Evolutionary conservation across 2,797 vertebrate genomes (phyloP).

Genomic region (Arctocebus calabarensis): DNA sequence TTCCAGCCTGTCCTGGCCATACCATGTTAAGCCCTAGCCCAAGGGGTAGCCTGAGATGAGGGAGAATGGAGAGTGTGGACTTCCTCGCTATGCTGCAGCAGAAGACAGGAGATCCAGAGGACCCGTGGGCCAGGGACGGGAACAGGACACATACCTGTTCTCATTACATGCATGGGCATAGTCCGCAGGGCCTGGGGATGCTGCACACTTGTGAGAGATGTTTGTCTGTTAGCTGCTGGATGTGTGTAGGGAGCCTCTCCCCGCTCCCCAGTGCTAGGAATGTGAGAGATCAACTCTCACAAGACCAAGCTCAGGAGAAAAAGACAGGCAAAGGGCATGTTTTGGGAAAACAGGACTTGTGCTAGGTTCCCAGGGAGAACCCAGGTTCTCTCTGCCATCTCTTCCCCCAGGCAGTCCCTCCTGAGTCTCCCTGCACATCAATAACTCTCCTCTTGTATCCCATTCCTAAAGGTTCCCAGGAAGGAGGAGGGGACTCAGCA

Average conservation of each 20-base stretch:
- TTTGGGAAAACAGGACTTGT: background rate
- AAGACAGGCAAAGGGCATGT: background rate
- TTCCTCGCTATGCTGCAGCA: background rate
- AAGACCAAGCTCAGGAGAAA: background rate
- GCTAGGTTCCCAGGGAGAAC: background rate
- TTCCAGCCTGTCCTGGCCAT: background rate
- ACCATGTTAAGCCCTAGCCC: background rate
- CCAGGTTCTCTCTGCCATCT: background rate
- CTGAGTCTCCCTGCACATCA: background rate
- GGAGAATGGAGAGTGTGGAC: background rate
- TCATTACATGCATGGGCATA: background rate
- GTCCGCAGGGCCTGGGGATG: background rate
- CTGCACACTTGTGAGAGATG: background rate
- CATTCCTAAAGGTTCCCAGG: background rate
- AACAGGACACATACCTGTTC: background rate
- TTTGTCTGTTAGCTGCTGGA: background rate
- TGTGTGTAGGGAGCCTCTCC: background rate
- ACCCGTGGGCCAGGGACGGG: background rate
- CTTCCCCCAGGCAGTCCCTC: background rate
- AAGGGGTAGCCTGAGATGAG: background rate
- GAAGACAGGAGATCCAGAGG: background rate
- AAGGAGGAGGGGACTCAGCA: conserved; percentile 17
- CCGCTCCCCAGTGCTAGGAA: background rate
- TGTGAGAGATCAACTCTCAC: background rate
- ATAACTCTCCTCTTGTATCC: background rate